Evolutionary conservation across 2,797 vertebrate species (phyloP).

Genomic region (Helarctos malayanus): DNA sequence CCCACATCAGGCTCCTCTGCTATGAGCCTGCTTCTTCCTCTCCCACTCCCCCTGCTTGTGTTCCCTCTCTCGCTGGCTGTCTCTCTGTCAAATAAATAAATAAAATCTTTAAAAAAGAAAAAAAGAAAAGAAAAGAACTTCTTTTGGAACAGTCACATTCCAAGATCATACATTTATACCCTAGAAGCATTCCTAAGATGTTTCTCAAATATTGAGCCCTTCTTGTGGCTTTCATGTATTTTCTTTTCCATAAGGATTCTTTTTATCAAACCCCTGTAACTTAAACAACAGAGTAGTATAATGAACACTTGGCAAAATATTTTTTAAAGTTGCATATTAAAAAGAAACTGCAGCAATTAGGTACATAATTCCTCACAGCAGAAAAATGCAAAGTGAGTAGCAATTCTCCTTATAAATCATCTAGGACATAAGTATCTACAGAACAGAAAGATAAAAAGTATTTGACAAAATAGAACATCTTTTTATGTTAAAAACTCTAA

Average conservation of each 20-base stretch:
- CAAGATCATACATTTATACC: conserved; percentile 39
- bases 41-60: no score
- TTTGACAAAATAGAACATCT: not conserved
- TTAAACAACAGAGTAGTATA: conserved; percentile 43
- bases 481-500: conserved; percentile 18
- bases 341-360: not conserved
- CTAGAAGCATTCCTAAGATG: conserved; percentile 40
- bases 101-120: no score
- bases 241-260: conserved; percentile 5
- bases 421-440: not conserved
- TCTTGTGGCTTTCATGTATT: conserved; percentile 42
- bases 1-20: no score
- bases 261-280: not conserved
- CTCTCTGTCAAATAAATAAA: no score
- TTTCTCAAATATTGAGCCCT: conserved; percentile 32
- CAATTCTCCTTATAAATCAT: conserved; percentile 9
- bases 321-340: conserved; percentile 11
- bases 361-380: not conserved
- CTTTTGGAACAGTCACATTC: conserved; percentile 54
- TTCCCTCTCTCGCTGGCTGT: no score
- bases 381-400: not conserved
- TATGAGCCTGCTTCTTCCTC: no score
- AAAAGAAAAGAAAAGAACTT: conserved; percentile 14
- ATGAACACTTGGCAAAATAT: conserved; percentile 32
- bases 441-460: conserved; percentile 15